Percentiles rank a stretch among this genome's conserved stretches.
Evolutionary conservation across 2,888 invertebrate species (phyloP).

Genomic region (Papilio gigon): DNA sequence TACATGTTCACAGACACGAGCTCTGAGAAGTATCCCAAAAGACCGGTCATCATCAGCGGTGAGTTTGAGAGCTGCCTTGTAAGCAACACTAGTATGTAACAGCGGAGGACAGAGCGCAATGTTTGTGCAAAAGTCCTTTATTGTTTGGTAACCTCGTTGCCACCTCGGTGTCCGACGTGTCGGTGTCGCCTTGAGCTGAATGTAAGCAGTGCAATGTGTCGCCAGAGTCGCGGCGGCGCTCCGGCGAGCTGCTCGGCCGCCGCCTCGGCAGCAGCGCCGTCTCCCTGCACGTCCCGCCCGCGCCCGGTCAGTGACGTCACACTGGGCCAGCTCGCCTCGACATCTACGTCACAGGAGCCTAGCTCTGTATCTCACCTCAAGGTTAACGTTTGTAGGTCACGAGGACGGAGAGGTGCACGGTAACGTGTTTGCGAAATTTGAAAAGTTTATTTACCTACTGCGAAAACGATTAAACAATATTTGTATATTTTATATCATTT

Average conservation of each 20-base stretch:
- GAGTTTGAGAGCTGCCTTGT: too few relatives aligned
- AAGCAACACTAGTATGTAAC: too few relatives aligned
- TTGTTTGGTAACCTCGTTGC: background rate
- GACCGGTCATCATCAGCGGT: conserved; percentile 56
- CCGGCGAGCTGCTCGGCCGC: conserved; percentile 59
- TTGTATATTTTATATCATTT: background rate
- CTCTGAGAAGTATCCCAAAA: conserved; percentile 57
- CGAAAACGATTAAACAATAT: background rate
- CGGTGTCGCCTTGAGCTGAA: background rate
- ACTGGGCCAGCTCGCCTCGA: background rate
- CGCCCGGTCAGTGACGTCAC: conserved; percentile 60
- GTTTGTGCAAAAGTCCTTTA: background rate
- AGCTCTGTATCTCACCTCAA: background rate
- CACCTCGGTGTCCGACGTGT: background rate
- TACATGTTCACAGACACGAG: conserved; percentile 58
- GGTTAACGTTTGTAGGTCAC: conserved; percentile 9
- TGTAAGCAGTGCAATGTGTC: conserved; percentile 33
- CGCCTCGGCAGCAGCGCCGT: conserved; percentile 65
- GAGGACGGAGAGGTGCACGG: background rate
- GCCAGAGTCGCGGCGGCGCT: conserved; percentile 59
- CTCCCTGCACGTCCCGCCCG: conserved; percentile 69
- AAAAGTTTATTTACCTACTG: background rate
- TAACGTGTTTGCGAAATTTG: background rate
- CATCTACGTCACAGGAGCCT: conserved; percentile 9
- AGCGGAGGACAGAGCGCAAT: too few relatives aligned